A percentile compares a stretch with the other conserved stretches of the same genome.
phyloP scores from a whole-genome alignment of 2,888 invertebrate genomes.

The Phasia obesa region DNA sequence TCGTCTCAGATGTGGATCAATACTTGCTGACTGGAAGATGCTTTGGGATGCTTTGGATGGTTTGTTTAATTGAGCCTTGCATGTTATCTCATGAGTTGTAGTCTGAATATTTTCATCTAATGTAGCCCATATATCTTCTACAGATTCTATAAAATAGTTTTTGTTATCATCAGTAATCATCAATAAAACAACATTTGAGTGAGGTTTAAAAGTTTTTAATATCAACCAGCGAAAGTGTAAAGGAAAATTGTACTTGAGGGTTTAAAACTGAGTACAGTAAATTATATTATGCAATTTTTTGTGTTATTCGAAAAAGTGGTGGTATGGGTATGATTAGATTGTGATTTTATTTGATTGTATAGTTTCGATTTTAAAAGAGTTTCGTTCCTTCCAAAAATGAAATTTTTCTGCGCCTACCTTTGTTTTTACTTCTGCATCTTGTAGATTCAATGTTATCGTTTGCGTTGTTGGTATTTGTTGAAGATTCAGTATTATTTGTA shows the following conservation, averaged over 20 bases:
- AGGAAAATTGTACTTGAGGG: not conserved
- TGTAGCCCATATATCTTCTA: constrained; percentile 82
- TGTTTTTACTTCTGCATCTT: constrained; percentile 80
- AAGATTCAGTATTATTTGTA: not conserved
- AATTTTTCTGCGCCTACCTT: constrained; percentile 88
- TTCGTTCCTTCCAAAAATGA: constrained; percentile 90
- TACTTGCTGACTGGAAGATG: constrained; percentile 83
- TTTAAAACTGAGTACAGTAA: constrained; percentile 27
- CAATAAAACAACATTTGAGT: constrained; percentile 65
- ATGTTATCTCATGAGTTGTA: constrained; percentile 77
- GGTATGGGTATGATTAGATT: constrained; percentile 48
- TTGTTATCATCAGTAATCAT: constrained; percentile 10
- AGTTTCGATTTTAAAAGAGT: constrained; percentile 69
- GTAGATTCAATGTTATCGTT: constrained; percentile 42
- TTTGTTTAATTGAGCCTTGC: constrained; percentile 72
- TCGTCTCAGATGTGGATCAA: constrained; percentile 73
- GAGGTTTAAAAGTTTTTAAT: constrained; percentile 66
- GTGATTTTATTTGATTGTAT: constrained; percentile 54
- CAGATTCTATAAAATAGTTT: constrained; percentile 75
- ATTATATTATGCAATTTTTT: not conserved
- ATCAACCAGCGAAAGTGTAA: constrained; percentile 18
- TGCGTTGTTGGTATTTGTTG: constrained; percentile 4
- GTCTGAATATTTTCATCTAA: constrained; percentile 82
- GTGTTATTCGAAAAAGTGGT: not conserved
- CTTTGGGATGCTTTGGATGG: constrained; percentile 84